phyloP scores from a whole-genome alignment of 2,888 invertebrate genomes.

The Hydriomena furcata region DNA sequence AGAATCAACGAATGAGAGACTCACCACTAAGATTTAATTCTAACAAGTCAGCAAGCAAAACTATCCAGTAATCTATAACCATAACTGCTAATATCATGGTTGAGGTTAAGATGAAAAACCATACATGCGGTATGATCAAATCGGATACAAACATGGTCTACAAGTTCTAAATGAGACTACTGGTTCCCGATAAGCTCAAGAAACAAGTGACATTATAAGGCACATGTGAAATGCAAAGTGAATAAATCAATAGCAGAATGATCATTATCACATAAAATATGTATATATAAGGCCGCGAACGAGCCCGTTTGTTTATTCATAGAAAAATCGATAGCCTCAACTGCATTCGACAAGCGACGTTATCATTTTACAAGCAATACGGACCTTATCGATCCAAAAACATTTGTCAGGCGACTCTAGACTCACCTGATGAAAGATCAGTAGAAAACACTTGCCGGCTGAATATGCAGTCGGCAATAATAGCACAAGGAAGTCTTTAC shows the following conservation, averaged over 20 bases:
- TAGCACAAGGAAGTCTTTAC: conserved; percentile 47
- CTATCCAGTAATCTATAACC: neutral
- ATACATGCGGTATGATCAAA: neutral
- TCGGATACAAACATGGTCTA: neutral
- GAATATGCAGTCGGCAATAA: conserved; percentile 36
- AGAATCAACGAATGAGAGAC: no score
- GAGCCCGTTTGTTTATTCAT: conserved; percentile 5
- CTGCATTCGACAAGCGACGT: conserved; percentile 8
- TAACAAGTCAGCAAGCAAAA: neutral
- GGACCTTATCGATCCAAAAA: conserved; percentile 7
- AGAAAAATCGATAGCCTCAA: conserved; percentile 18
- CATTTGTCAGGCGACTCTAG: neutral
- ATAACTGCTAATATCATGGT: neutral
- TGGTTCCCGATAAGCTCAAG: neutral
- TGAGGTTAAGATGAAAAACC: neutral
- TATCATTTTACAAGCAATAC: conserved; percentile 8
- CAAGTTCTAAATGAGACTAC: neutral
- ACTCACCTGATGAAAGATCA: conserved; percentile 42
- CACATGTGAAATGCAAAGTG: neutral
- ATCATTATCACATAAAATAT: conserved; percentile 6
- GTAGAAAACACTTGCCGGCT: conserved; percentile 22
- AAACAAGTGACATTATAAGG: neutral
- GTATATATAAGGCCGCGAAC: neutral
- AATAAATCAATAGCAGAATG: neutral
- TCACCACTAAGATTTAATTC: neutral